Conservation (phyloP, 2,888 invertebrate genomes). For the Physocephala rufipes region DNA sequence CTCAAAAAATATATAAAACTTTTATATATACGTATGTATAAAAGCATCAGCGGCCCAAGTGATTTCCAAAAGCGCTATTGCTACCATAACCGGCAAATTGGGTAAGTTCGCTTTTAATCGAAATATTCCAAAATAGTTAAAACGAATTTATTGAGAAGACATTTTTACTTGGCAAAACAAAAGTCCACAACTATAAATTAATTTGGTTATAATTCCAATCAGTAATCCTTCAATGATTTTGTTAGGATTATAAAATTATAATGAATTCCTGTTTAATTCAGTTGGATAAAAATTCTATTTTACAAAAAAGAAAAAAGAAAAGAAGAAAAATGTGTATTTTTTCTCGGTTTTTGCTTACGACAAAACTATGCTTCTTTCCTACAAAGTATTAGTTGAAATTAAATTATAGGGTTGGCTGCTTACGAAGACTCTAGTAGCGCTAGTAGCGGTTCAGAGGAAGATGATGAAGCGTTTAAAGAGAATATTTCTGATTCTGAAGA, state of each 20-base stretch:
- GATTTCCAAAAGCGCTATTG: slow-evolving; percentile 86
- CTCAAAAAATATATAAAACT: slow-evolving; percentile 53
- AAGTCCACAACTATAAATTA: background rate
- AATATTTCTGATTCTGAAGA: slow-evolving; percentile 73
- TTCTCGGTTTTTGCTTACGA: background rate
- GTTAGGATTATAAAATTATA: background rate
- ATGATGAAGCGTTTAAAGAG: slow-evolving; percentile 50
- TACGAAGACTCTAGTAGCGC: slow-evolving; percentile 75
- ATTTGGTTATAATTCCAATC: background rate
- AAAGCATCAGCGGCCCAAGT: slow-evolving; percentile 67
- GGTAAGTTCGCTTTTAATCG: slow-evolving; percentile 76
- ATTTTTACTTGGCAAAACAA: background rate
- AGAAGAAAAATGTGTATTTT: no score
- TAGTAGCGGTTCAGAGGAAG: slow-evolving; percentile 68
- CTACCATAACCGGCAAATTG: slow-evolving; percentile 88
- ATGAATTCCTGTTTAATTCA: no score
- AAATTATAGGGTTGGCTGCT: slow-evolving; percentile 80
- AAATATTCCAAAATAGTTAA: background rate
- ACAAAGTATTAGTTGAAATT: slow-evolving; percentile 59
- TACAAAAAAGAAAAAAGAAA: no score
- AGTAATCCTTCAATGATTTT: background rate
- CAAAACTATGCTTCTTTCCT: background rate
- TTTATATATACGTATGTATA: slow-evolving; percentile 57
- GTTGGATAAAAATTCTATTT: no score
- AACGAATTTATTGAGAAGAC: background rate